These are phyloP conservation scores for Poecilus cupreus DNA, from an alignment of 2,888 invertebrate genomes.

Conservation along the genomic window DNA sequence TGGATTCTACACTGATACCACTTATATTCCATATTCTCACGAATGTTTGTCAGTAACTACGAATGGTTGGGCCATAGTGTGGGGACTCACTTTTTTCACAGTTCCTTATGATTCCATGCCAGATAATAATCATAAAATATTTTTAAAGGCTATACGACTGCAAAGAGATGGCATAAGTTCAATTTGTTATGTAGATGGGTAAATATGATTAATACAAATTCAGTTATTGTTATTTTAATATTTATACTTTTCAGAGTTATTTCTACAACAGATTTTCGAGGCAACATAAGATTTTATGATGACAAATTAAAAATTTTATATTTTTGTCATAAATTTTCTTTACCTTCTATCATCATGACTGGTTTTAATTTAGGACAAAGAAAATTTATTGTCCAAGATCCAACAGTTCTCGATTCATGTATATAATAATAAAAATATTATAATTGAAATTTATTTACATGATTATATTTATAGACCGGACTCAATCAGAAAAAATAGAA, in stretches of 20 bases:
- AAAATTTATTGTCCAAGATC: slow-evolving; percentile 4
- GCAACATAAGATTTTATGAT: slow-evolving; percentile 78
- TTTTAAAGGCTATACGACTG: slow-evolving; percentile 74
- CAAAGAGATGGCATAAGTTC: slow-evolving; percentile 64
- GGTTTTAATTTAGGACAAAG: slow-evolving; percentile 72
- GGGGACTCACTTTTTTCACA: slow-evolving; percentile 74
- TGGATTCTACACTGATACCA: slow-evolving; percentile 74
- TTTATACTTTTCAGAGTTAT: slow-evolving; percentile 70
- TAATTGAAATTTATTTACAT: background rate
- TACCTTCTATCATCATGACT: slow-evolving; percentile 74
- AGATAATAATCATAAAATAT: slow-evolving; percentile 72
- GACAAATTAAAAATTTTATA: slow-evolving; percentile 76
- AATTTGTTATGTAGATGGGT: slow-evolving; percentile 75
- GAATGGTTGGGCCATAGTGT: slow-evolving; percentile 74
- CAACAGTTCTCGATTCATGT: background rate
- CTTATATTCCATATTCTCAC: slow-evolving; percentile 73
- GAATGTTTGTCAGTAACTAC: slow-evolving; percentile 74
- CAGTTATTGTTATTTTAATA: background rate
- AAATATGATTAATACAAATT: background rate
- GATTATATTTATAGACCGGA: background rate
- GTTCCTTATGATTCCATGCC: slow-evolving; percentile 67
- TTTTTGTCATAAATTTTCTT: slow-evolving; percentile 74
- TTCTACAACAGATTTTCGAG: slow-evolving; percentile 75
- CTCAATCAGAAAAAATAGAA: background rate
- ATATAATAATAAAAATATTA: background rate